Evolutionary conservation across 1,140 invertebrate species (phyloP).

Genomic region (Drosophila azteca): DNA sequence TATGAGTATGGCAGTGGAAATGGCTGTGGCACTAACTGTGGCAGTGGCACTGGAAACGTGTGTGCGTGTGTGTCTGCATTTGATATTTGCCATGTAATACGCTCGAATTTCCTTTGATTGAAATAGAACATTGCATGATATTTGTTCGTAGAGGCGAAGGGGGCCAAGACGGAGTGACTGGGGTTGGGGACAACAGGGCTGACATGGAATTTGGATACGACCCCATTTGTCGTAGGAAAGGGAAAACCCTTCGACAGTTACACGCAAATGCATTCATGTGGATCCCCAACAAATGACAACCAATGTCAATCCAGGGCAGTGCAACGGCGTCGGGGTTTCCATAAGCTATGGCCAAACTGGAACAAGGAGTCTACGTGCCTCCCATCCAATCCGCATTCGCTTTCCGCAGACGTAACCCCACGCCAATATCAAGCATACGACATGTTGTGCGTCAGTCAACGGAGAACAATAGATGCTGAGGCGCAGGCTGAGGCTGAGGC

Average conservation of each 20-base stretch:
- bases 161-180: too few species aligned
- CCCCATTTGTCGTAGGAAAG: background rate
- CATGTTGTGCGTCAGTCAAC: constrained; percentile 17
- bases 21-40: background rate
- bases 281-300: constrained; percentile 18
- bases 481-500: too few species aligned
- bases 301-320: constrained; percentile 13
- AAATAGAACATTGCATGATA: constrained; percentile 49
- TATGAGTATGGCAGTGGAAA: background rate
- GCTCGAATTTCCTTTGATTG: constrained; percentile 45
- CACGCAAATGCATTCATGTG: constrained; percentile 48
- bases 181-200: background rate
- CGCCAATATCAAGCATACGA: constrained; percentile 28
- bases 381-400: background rate
- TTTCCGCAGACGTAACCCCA: background rate
- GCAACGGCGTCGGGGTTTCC: background rate
- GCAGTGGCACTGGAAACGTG: background rate
- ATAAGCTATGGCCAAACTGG: background rate
- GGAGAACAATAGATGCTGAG: background rate
- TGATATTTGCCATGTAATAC: constrained; percentile 23
- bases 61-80: constrained; percentile 25
- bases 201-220: background rate
- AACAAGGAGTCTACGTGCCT: background rate
- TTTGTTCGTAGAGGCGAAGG: constrained; percentile 7
- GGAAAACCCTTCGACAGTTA: constrained; percentile 35